These are phyloP conservation scores for Rhingia campestris DNA, from an alignment of 2,888 invertebrate species.

Conservation along the genomic window DNA sequence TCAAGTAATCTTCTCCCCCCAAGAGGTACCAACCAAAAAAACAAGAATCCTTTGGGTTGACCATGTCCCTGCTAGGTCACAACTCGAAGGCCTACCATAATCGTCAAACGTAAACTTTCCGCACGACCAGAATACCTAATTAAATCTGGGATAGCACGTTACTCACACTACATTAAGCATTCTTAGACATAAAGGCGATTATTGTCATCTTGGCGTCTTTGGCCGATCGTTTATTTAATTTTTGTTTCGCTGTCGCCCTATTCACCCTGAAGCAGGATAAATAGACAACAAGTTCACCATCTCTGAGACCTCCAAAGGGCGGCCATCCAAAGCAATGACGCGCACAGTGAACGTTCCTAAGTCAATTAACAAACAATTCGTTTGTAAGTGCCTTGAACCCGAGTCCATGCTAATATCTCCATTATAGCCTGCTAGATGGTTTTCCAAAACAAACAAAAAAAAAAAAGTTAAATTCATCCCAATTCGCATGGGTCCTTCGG, in stretches of 20 bases:
- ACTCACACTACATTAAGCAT: conserved; percentile 47
- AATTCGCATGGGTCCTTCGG: conserved; percentile 20
- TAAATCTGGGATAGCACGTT: conserved; percentile 46
- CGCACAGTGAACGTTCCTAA: not conserved
- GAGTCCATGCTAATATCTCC: conserved; percentile 13
- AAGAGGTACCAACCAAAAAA: conserved; percentile 8
- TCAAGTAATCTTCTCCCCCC: not conserved
- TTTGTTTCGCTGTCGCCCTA: not conserved
- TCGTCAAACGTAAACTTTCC: conserved; percentile 50
- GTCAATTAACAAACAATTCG: conserved; percentile 44
- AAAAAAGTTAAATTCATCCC: conserved; percentile 44
- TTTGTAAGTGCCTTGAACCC: not conserved
- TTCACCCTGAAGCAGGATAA: not conserved
- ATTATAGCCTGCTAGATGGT: conserved; percentile 20
- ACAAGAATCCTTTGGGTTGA: not conserved
- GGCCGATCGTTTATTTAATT: conserved; percentile 33
- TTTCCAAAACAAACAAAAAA: not conserved
- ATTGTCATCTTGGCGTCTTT: conserved; percentile 27
- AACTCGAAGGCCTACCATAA: conserved; percentile 36
- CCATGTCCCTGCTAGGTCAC: conserved; percentile 8
- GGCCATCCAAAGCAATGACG: conserved; percentile 15
- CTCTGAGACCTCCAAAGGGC: not conserved
- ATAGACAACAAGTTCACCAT: not conserved
- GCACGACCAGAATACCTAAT: conserved; percentile 53
- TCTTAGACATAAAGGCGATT: conserved; percentile 36